Evolutionary conservation across 1,140 invertebrate species (phyloP), one percentile per base, ranked within the genome.

Genomic region (Ceratosolen solmsi): DNA sequence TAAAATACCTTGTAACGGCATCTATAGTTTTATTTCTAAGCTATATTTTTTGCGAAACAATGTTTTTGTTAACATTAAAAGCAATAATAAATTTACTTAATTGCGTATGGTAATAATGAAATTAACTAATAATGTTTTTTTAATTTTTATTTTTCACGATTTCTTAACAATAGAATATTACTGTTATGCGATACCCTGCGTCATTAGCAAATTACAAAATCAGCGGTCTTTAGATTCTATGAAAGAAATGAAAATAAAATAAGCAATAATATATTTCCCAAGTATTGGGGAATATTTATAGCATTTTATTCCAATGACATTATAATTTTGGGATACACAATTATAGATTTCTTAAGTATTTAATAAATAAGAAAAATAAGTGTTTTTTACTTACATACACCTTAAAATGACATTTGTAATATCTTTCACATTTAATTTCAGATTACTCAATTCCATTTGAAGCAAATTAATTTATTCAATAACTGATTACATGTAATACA

Each of bases 291-390:
- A 11, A 30, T 33, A 56, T 54, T 54, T 68, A 41, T 56, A 30
- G 2, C 7, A n/a, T 60, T 75, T 60, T 17, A 75, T 22, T 75
- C 13, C 25, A 36, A 60, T 80, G 78, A 80, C 78, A 65, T 80
- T 25, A 22, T 80, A 33, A 72, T 80, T 74, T 79, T 46, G 71
- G 72, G 71, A 76, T 83, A 38, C 72, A 49, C 77, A 51, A 49
- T 54, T 36, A 68, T 81, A 46, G 65, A 84, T 84, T 77, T 63
- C 78, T 84, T 84, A 86, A 87, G 85, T 84, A 86, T 82, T 84
- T 85, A 87, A 87, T 87, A 86, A 86, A 76, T 84, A 54, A 80
- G 68, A 76, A 81, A 51, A 33, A 58, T 22, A 1, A 4, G 41
- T 20, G 60, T n/a, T 22, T 65, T 30, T 36, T 7, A 20, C 30